Evolutionary conservation across 2,888 invertebrate species (phyloP).

Genomic region (Meandrusa payeni): DNA sequence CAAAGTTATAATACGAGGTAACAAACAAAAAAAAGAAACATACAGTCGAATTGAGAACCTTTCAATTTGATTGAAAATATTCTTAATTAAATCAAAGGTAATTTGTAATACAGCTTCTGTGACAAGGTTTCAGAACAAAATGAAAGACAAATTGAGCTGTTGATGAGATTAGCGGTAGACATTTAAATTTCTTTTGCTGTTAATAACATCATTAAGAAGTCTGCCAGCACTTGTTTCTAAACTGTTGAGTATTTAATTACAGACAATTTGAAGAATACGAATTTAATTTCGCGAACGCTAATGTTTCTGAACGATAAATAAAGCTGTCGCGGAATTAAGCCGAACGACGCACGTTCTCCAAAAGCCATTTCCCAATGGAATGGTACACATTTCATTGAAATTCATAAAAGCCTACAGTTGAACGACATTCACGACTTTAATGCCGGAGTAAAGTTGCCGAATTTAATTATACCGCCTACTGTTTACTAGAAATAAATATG

Average conservation of each 20-base stretch:
- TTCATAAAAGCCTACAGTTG: slow-evolving; percentile 23
- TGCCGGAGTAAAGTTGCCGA: slow-evolving; percentile 12
- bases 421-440: slow-evolving; percentile 18
- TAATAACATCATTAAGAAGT: slow-evolving; percentile 13
- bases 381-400: slow-evolving; percentile 32
- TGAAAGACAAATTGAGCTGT: too few relatives aligned
- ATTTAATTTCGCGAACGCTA: slow-evolving; percentile 31
- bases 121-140: too few relatives aligned
- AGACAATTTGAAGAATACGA: slow-evolving; percentile 26
- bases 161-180: slow-evolving; percentile 8
- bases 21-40: too few relatives aligned
- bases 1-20: too few relatives aligned
- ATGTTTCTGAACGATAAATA: slow-evolving; percentile 29
- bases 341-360: slow-evolving; percentile 24
- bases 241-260: slow-evolving; percentile 25
- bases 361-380: slow-evolving; percentile 26
- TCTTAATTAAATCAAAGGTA: too few relatives aligned
- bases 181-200: slow-evolving; percentile 8
- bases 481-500: too few relatives aligned
- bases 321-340: slow-evolving; percentile 28
- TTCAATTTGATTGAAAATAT: too few relatives aligned
- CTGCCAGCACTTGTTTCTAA: slow-evolving; percentile 16
- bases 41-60: too few relatives aligned
- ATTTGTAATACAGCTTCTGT: too few relatives aligned
- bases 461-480: slow-evolving; percentile 15